Percentiles rank a stretch among this genome's conserved stretches.
Evolutionary conservation across 2,113 vertebrate genomes (phyloP).

Genomic region (Odobenus rosmarus): DNA sequence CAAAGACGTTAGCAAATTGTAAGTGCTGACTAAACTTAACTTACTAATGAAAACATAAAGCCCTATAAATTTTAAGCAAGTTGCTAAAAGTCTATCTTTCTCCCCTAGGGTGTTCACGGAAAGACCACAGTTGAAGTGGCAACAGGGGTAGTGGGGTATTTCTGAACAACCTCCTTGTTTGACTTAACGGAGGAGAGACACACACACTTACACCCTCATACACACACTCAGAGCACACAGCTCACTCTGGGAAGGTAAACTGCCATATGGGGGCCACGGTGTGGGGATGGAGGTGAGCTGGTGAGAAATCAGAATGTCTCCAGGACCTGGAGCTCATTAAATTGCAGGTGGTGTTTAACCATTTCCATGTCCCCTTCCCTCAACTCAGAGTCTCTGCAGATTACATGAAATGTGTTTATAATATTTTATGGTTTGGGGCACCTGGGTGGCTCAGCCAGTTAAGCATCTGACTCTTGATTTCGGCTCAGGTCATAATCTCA

Average conservation of each 20-base stretch:
- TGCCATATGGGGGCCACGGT: neutral
- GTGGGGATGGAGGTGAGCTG: neutral
- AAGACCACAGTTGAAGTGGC: constrained; percentile 20
- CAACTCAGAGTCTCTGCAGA: neutral
- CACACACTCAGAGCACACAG: neutral
- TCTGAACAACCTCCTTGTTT: constrained; percentile 25
- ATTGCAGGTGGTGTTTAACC: neutral
- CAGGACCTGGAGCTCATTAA: neutral
- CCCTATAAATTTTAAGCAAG: constrained; percentile 49
- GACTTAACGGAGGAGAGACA: neutral
- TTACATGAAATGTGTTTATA: neutral
- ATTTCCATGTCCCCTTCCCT: neutral
- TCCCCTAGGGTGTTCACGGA: neutral
- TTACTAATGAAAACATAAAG: constrained; percentile 58
- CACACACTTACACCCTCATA: neutral
- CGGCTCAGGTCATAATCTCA: neutral
- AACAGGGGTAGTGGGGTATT: neutral
- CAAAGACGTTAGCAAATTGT: constrained; percentile 53
- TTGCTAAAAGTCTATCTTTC: neutral
- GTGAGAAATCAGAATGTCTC: neutral
- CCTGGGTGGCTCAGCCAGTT: neutral
- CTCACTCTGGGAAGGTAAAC: neutral
- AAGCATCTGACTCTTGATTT: neutral
- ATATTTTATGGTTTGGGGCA: neutral
- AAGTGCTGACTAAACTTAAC: constrained; percentile 56